Evolutionary conservation across 1,140 invertebrate genomes (phyloP).

Genomic region (Trichogramma pretiosum): DNA sequence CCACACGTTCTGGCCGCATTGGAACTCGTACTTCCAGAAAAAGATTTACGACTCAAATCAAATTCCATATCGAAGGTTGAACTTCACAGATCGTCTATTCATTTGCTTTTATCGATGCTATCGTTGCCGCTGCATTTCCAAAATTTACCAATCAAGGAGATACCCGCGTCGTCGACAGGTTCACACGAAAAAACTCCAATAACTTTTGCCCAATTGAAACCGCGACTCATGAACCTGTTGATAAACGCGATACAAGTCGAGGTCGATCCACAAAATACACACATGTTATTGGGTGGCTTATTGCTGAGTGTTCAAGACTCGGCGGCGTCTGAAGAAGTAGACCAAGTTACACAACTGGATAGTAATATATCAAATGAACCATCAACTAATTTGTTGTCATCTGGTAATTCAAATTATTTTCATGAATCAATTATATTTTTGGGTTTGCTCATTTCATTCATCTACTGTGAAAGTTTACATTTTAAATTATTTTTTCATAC

Average conservation of each 20-base stretch:
- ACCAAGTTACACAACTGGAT: constrained; percentile 52
- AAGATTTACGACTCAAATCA: constrained; percentile 59
- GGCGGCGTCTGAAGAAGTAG: constrained; percentile 65
- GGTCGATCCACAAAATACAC: constrained; percentile 77
- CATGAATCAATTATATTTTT: constrained; percentile 13
- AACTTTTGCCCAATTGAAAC: constrained; percentile 74
- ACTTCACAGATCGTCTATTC: constrained; percentile 80
- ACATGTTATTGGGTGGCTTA: constrained; percentile 75
- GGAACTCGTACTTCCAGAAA: constrained; percentile 77
- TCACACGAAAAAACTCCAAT: constrained; percentile 40
- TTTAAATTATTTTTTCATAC: too few species aligned
- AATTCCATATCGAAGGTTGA: constrained; percentile 62
- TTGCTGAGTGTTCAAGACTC: constrained; percentile 74
- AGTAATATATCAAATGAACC: constrained; percentile 46
- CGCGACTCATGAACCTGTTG: constrained; percentile 73
- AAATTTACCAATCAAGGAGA: constrained; percentile 67
- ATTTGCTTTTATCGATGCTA: constrained; percentile 79
- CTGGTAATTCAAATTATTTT: constrained; percentile 53
- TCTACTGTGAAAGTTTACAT: too few species aligned
- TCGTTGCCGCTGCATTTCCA: constrained; percentile 86
- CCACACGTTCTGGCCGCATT: constrained; percentile 82
- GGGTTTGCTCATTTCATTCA: background rate
- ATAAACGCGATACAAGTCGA: constrained; percentile 81
- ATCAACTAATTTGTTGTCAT: constrained; percentile 59
- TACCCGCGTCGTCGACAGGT: constrained; percentile 48